These are phyloP conservation scores for Artibeus jamaicensis DNA, from an alignment of 2,797 vertebrate genomes.

Conservation along the genomic window DNA sequence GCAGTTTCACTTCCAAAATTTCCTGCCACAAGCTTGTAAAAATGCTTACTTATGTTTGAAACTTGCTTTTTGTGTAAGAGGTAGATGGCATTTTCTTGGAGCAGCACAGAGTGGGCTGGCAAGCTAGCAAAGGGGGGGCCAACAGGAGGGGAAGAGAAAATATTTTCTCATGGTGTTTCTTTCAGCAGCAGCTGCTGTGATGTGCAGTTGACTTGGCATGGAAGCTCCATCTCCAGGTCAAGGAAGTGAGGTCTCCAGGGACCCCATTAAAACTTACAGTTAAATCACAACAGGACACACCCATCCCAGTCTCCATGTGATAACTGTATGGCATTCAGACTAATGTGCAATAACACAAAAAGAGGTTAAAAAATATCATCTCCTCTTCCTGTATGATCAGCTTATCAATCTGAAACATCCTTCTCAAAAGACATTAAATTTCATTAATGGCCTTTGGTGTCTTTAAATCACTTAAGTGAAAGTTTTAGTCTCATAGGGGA, in stretches of 20 bases:
- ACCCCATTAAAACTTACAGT: not conserved
- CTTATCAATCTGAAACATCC: not conserved
- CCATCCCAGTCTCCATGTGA: not conserved
- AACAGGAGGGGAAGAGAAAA: not conserved
- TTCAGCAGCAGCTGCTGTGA: not conserved
- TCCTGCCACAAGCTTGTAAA: slow-evolving; percentile 26
- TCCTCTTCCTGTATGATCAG: not conserved
- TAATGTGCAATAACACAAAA: not conserved
- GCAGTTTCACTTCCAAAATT: slow-evolving; percentile 42
- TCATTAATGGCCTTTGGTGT: not conserved
- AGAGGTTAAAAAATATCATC: not conserved
- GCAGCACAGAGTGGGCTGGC: slow-evolving; percentile 32
- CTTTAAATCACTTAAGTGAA: not conserved
- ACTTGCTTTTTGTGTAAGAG: slow-evolving; percentile 39
- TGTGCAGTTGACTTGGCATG: not conserved
- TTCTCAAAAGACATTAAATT: not conserved
- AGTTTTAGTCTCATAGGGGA: not conserved
- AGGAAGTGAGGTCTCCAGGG: not conserved
- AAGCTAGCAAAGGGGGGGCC: slow-evolving; percentile 16
- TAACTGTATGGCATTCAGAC: not conserved
- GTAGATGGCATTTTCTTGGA: slow-evolving; percentile 69
- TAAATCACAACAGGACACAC: not conserved
- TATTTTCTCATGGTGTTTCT: not conserved
- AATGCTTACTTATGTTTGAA: slow-evolving; percentile 44
- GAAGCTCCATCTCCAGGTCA: not conserved